Evolutionary conservation across 2,888 invertebrate genomes (phyloP).

Genomic region (Lepidonotus clava): DNA sequence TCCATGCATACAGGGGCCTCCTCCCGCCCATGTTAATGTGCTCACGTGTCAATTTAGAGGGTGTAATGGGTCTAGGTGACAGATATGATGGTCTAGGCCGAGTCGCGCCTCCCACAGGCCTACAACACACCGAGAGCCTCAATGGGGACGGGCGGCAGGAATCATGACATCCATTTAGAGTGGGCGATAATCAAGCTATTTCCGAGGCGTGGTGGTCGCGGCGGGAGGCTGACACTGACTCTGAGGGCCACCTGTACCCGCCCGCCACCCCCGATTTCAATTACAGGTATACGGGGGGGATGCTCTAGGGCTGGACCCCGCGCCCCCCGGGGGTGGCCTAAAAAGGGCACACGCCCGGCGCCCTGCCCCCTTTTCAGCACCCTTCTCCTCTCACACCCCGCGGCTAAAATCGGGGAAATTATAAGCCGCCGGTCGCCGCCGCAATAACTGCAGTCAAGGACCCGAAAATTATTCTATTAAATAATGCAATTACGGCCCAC

Average conservation of each 20-base stretch:
- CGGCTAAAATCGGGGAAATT: slow-evolving; percentile 40
- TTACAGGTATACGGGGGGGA: slow-evolving; percentile 39
- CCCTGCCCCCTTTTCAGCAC: neutral
- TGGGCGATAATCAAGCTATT: slow-evolving; percentile 51
- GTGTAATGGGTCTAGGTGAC: slow-evolving; percentile 18
- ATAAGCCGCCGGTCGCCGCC: slow-evolving; percentile 25
- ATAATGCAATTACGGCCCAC: slow-evolving; percentile 55
- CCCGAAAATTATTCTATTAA: slow-evolving; percentile 59
- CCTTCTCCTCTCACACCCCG: slow-evolving; percentile 29
- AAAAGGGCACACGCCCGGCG: neutral
- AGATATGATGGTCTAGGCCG: neutral
- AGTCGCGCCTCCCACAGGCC: neutral
- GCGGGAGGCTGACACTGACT: slow-evolving; percentile 41
- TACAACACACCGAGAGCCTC: neutral
- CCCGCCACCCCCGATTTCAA: neutral
- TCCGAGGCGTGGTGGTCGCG: slow-evolving; percentile 2
- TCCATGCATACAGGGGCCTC: too few species aligned
- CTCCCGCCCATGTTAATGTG: too few species aligned
- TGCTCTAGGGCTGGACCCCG: slow-evolving; percentile 17
- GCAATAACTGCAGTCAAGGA: slow-evolving; percentile 52
- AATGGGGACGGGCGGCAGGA: neutral
- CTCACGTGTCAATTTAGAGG: too few species aligned
- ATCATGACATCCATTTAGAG: slow-evolving; percentile 51
- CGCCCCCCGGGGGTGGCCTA: slow-evolving; percentile 24
- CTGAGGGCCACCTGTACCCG: neutral